Conservation (phyloP, 2,113 vertebrate species). For the Dicaeum eximium region DNA sequence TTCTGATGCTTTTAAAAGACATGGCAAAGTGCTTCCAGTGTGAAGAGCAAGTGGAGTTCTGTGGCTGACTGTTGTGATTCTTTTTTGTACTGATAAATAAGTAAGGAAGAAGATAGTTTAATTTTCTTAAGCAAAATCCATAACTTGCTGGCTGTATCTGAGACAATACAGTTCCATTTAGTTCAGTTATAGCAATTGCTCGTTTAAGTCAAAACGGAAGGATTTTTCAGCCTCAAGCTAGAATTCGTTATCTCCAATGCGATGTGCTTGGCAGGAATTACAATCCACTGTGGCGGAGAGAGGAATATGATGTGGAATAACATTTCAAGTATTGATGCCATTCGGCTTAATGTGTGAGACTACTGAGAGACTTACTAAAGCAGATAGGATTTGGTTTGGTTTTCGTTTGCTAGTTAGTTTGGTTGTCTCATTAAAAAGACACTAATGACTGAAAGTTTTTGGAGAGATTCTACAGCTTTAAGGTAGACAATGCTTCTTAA, state of each 20-base stretch:
- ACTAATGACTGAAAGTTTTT: not conserved
- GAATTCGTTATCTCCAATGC: not conserved
- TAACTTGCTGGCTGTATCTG: not conserved
- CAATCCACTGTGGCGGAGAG: not conserved
- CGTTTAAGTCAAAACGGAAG: not conserved
- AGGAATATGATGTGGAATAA: not conserved
- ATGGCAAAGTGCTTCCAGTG: not conserved
- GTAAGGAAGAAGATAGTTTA: not conserved
- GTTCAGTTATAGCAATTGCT: not conserved
- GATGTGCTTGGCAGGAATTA: not conserved
- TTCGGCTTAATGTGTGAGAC: not conserved
- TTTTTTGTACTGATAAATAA: not conserved
- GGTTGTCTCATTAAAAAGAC: not conserved
- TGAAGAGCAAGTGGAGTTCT: not conserved
- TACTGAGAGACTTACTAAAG: not conserved
- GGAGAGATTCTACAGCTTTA: not conserved
- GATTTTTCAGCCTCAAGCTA: not conserved
- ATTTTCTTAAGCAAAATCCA: not conserved
- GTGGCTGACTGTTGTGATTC: not conserved
- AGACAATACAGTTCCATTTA: not conserved
- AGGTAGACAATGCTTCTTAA: not conserved
- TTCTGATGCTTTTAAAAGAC: not conserved
- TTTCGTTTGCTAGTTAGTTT: not conserved
- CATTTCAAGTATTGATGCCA: not conserved
- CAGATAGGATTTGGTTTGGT: accelerated